Evolutionary conservation across 1,140 invertebrate species (phyloP), one percentile per base, ranked within the genome.

Genomic region (Drosophila elegans): DNA sequence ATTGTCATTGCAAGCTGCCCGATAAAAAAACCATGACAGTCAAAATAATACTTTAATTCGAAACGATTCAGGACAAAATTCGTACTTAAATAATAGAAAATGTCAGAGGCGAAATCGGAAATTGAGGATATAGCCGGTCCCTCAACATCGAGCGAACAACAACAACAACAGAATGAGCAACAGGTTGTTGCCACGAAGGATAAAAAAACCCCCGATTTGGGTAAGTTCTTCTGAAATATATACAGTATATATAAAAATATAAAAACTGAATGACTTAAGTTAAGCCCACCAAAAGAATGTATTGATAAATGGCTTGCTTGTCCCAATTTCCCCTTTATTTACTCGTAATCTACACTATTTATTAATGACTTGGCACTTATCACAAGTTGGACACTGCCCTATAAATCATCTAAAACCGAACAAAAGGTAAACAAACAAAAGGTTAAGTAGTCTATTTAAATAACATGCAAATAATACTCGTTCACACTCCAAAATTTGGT

Each of bases 41-140:
- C 21, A 21, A 32, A 13, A 13, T 13, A 29, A 21, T 21, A 52
- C 5, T 29, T 49, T 27, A 52, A 46, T n/a, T 29, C 34, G 5
- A 57, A 44, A 32, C 25, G 12, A 3, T 16, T 38, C 44, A 13
- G 42, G 42, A 41, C 38, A 55, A 74, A 74, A 74, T 74, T 74
- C 25, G 13, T 60, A 71, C 21, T 64, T 73, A 38, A 71, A 51
- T 9, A 59, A 21, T 39, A 38, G 11, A 51, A 38, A 74, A 74
- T 74, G 72, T 74, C 69, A 12, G 57, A 74, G 39, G 16, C 25
- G 10, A 55, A 74, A 34, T 63, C 41, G 3, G 32, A 63, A 38
- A n/a, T 13, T 16, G 41, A 44, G 4, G 13, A 16, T 21, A 10
- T 48, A 25, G 48, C 38, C 12, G 25, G 49, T 10, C 41, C 52